phyloP scores from a whole-genome alignment of 2,888 invertebrate genomes.

The Encarsia formosa region DNA sequence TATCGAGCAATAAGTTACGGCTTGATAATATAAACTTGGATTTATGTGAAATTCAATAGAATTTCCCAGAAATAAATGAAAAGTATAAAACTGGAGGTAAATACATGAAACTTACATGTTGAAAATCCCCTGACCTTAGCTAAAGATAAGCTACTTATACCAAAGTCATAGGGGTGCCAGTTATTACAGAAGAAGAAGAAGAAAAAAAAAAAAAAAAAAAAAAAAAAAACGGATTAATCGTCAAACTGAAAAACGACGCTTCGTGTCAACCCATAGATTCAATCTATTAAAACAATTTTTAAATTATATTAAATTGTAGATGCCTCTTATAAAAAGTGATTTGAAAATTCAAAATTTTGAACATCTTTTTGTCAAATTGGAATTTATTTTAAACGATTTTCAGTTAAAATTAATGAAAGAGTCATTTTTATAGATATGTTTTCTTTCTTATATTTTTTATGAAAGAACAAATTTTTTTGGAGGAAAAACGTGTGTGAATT shows the following conservation, averaged over 20 bases:
- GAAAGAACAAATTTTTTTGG: constrained; percentile 18
- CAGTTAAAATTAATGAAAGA: constrained; percentile 14
- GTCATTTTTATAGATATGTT: constrained; percentile 14
- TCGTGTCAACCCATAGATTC: too few relatives aligned
- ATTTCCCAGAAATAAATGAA: neutral
- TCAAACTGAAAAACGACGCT: constrained; percentile 1
- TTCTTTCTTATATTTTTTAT: too few relatives aligned
- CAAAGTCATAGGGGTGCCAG: constrained; percentile 16
- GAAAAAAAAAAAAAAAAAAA: too few relatives aligned
- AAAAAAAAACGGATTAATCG: too few relatives aligned
- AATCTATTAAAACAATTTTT: too few relatives aligned
- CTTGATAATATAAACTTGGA: neutral
- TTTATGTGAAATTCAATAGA: constrained; percentile 8
- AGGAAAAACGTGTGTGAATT: constrained; percentile 15
- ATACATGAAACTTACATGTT: constrained; percentile 7
- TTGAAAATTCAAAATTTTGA: constrained; percentile 20
- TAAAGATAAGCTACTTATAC: constrained; percentile 10
- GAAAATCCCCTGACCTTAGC: constrained; percentile 9
- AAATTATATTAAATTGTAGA: constrained; percentile 21
- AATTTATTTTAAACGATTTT: constrained; percentile 17
- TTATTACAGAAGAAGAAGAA: constrained; percentile 2
- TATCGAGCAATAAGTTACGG: neutral
- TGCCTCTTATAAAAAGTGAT: constrained; percentile 21
- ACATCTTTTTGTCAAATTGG: constrained; percentile 7
- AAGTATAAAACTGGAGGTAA: constrained; percentile 4